These are phyloP conservation scores for Apis cerana DNA, from an alignment of 1,140 invertebrate species.

Conservation along the genomic window DNA sequence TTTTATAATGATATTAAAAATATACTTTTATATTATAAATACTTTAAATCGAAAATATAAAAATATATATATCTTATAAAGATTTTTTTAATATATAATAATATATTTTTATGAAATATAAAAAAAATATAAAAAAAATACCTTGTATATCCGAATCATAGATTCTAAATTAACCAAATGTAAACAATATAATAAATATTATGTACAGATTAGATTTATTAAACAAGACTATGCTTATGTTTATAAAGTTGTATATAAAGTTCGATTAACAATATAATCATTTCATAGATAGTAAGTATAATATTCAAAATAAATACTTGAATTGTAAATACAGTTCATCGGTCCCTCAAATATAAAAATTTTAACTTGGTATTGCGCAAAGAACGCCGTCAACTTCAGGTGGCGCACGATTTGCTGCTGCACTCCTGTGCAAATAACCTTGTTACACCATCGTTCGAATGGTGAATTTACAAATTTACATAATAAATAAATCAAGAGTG, in stretches of 20 bases:
- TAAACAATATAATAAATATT: background rate
- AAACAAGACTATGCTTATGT: background rate
- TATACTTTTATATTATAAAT: background rate
- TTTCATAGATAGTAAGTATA: background rate
- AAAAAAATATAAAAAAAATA: background rate
- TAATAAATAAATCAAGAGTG: background rate
- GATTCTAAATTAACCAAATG: background rate
- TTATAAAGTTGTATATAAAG: no score
- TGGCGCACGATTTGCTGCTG: constrained; percentile 23
- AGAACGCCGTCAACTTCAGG: constrained; percentile 51
- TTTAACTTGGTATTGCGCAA: constrained; percentile 27
- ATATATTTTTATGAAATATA: background rate
- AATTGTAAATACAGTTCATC: background rate
- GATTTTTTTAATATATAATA: no score
- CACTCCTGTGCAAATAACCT: constrained; percentile 60
- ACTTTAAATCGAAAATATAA: background rate
- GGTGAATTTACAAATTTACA: constrained; percentile 32
- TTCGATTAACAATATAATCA: background rate
- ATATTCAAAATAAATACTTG: background rate
- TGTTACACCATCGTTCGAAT: constrained; percentile 26
- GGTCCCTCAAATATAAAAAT: constrained; percentile 14
- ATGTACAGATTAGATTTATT: background rate
- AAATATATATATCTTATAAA: background rate
- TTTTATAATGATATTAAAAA: background rate
- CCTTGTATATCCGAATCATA: background rate